Conservation (phyloP, 2,797 vertebrate genomes). For the Sebastes minor region DNA sequence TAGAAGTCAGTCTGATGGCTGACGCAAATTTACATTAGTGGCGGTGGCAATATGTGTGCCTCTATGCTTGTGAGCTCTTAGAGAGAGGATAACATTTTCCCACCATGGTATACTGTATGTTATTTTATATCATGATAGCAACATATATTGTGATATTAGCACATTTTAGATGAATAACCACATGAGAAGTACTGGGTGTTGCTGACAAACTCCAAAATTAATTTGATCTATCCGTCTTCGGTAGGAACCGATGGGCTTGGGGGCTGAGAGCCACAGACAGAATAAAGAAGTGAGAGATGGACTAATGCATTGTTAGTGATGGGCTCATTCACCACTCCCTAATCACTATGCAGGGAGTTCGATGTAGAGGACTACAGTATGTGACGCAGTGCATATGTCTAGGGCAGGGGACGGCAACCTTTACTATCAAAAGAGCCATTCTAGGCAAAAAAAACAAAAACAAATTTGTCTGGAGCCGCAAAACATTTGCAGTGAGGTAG, state of each 20-base stretch:
- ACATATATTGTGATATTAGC: not conserved
- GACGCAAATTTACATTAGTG: not conserved
- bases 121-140: not conserved
- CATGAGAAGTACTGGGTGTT: not conserved
- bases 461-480: no score
- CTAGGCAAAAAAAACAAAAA: no score
- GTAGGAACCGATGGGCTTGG: no score
- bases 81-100: not conserved
- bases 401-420: no score
- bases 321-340: not conserved
- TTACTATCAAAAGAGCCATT: no score
- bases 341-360: no score
- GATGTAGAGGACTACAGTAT: no score
- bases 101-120: not conserved
- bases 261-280: not conserved
- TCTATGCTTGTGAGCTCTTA: not conserved
- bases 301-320: not conserved
- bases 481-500: no score
- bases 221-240: no score
- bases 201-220: not conserved
- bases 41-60: not conserved
- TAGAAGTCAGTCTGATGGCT: not conserved
- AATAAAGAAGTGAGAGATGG: not conserved
- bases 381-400: no score
- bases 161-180: not conserved